phyloP scores from a whole-genome alignment of 2,797 vertebrate genomes.

The Pogonophryne albipinna region DNA sequence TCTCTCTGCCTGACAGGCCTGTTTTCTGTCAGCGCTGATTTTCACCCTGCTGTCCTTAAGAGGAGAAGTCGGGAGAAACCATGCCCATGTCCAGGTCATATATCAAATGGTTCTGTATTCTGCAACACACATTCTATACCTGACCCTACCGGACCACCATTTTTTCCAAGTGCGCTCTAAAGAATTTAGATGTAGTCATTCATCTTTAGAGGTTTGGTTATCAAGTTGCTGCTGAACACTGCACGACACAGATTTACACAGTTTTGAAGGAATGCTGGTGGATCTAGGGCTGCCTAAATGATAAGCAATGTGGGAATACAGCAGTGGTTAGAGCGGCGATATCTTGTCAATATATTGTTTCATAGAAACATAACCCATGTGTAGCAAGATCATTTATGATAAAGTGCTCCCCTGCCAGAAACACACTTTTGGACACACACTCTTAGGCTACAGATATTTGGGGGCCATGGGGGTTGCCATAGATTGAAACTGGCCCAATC shows the following conservation, averaged over 20 bases:
- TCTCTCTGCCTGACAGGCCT: not conserved
- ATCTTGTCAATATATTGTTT: not conserved
- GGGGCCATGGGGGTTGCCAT: too few species aligned
- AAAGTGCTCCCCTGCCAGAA: not conserved
- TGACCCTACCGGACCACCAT: not conserved
- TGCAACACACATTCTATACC: not conserved
- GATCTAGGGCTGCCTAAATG: too few species aligned
- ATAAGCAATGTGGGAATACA: too few species aligned
- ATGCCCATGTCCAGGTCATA: not conserved
- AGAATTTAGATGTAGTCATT: too few species aligned
- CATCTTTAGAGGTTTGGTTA: too few species aligned
- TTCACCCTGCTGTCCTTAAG: not conserved
- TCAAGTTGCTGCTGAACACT: too few species aligned
- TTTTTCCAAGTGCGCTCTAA: too few species aligned
- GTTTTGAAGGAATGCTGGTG: too few species aligned
- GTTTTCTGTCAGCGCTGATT: constrained; percentile 27
- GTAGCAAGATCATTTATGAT: not conserved
- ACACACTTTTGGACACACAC: too few species aligned
- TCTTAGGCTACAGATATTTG: too few species aligned
- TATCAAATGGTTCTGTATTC: not conserved
- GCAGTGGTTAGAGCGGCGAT: not conserved
- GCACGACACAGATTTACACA: too few species aligned
- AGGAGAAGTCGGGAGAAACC: not conserved
- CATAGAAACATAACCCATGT: not conserved
- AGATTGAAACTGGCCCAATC: too few species aligned